Evolutionary conservation across 2,113 vertebrate species (phyloP), one percentile per base, ranked within the genome.

Genomic region (Eulemur rufifrons): DNA sequence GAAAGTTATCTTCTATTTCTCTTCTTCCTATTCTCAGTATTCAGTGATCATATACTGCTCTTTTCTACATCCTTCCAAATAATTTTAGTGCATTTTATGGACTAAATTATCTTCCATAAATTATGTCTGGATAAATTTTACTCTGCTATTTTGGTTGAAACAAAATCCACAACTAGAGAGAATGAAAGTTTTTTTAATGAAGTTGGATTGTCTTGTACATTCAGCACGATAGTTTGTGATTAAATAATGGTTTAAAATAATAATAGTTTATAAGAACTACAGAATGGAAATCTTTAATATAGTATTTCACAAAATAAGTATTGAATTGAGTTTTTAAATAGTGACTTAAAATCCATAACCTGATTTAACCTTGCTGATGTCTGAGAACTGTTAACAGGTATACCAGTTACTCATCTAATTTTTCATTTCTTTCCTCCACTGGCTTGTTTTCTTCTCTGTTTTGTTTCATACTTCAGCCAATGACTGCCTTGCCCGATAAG

Each of bases 101-200:
- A 88, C 93, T 90, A 93, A 45, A 42, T 76, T 89, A 71, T 61
- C 45, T 37, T 45, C 64, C 83, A 12, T 86, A 80, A 78, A 39
- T 84, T 81, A 52, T 91, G 39, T 56, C 34, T 85, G 91, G 66
- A 4, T 85, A 77, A 81, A 87, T 94, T 92, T 95, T 87, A 66
- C 69, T 97, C 6, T 61, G 34, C 15, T 91, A 37, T 83, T 92
- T 89, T 92, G 73, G 4, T 89, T 92, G 37, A 85, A 85, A 76
- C 32, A 87, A 42, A 78, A 69, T 61, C 25, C 66, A 29, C 71
- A 73, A 81, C 73, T 86, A 86, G 66, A 93, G 52, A 83, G 17
- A 84, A 59, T 89, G 25, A 59, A 87, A 71, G 39, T 87, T 87
- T 86, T 91, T 27, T 83, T 63, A 88, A 63, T 87, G 47, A 89